Evolutionary conservation across 2,113 vertebrate species (phyloP).

Genomic region (Saccopteryx bilineata): DNA sequence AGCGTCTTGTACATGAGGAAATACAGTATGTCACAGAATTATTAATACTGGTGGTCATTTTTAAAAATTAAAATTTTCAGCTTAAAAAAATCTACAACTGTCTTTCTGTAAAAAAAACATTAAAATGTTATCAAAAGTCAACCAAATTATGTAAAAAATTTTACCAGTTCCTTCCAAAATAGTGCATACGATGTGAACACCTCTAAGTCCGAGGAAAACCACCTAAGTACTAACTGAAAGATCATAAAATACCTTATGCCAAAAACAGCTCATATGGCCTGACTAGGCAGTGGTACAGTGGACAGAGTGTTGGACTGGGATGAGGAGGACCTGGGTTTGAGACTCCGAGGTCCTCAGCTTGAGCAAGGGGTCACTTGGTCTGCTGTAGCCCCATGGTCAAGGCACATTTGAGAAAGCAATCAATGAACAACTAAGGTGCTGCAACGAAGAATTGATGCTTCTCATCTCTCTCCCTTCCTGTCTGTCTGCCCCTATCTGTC

Average conservation of each 20-base stretch:
- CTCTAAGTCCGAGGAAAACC: background rate
- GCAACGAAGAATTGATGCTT: no score
- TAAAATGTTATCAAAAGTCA: constrained; percentile 16
- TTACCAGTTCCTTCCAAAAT: constrained; percentile 23
- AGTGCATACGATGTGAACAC: background rate
- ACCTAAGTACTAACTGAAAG: background rate
- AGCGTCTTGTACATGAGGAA: no score
- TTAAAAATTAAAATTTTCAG: constrained; percentile 20
- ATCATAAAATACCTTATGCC: background rate
- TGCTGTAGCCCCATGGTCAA: no score
- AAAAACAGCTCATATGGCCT: background rate
- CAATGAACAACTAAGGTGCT: no score
- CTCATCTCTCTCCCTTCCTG: no score
- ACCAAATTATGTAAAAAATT: background rate
- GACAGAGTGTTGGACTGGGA: no score
- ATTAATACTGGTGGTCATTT: background rate
- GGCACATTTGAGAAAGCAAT: no score
- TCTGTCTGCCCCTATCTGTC: no score
- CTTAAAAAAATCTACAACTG: background rate
- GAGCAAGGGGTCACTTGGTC: no score
- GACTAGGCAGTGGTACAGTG: no score
- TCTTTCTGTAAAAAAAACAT: constrained; percentile 41
- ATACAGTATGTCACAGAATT: background rate
- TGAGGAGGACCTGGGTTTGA: no score
- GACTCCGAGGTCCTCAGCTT: no score